Percentiles rank a stretch among this genome's conserved stretches.
These are phyloP conservation scores for Ceriagrion tenellum DNA, from an alignment of 2,888 invertebrate genomes.

Conservation along the genomic window DNA sequence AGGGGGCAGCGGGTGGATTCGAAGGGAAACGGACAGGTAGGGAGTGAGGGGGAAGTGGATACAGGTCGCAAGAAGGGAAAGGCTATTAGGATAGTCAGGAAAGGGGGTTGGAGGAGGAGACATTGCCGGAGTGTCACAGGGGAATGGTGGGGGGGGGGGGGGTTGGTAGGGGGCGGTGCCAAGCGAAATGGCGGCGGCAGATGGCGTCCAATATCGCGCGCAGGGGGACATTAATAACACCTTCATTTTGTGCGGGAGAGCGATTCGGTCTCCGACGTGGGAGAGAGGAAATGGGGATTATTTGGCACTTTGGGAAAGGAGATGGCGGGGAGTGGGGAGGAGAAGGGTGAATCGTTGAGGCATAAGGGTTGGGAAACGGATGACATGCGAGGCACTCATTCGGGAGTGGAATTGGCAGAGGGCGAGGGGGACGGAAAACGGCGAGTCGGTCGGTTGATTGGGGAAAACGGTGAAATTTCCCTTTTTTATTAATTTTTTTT, in stretches of 20 bases:
- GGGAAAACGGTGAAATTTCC: neutral
- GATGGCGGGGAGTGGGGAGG: neutral
- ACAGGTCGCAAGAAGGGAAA: neutral
- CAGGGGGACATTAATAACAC: conserved; percentile 21
- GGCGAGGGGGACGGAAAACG: neutral
- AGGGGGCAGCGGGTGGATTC: neutral
- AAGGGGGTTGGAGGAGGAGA: too few species aligned
- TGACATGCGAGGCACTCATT: neutral
- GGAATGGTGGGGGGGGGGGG: neutral
- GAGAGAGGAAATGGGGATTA: conserved; percentile 24
- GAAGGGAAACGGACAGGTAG: neutral
- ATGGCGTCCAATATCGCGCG: conserved; percentile 20
- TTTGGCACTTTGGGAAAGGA: neutral
- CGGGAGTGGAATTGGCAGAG: neutral
- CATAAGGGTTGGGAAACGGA: neutral
- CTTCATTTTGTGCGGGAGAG: conserved; percentile 15
- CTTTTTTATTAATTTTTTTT: neutral
- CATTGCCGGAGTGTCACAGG: too few species aligned
- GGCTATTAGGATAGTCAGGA: neutral
- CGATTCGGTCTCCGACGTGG: neutral
- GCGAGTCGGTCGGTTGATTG: neutral
- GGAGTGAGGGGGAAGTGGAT: neutral
- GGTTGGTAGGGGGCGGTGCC: too few species aligned
- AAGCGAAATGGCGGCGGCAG: neutral
- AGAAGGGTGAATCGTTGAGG: neutral